A percentile compares a stretch with the other conserved stretches of the same genome.
Evolutionary conservation across 2,113 vertebrate species (phyloP).

Genomic region (Sialia sialis): DNA sequence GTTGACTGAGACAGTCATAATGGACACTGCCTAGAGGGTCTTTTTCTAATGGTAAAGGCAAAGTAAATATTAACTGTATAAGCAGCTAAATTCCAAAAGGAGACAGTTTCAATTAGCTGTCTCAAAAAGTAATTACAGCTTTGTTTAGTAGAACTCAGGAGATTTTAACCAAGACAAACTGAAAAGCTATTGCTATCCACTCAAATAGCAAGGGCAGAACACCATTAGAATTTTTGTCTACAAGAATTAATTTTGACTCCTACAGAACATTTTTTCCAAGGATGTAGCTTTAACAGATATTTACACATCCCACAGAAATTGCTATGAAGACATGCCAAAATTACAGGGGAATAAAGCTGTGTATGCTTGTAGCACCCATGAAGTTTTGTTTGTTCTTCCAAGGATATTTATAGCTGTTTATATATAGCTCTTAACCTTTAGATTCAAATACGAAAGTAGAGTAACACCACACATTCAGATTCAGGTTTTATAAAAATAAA

Average conservation of each 20-base stretch:
- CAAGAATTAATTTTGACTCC: not conserved
- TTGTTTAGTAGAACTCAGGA: not conserved
- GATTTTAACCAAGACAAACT: not conserved
- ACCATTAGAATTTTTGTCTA: not conserved
- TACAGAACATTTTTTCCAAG: not conserved
- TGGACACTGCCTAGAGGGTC: not conserved
- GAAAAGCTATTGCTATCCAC: not conserved
- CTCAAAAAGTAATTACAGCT: not conserved
- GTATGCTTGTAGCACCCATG: not conserved
- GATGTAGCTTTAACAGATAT: not conserved
- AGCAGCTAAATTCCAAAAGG: not conserved
- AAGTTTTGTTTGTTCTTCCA: not conserved
- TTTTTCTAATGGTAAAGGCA: not conserved
- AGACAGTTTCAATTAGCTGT: not conserved
- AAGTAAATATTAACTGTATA: not conserved
- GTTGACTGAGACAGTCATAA: not conserved
- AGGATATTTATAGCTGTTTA: slow-evolving; percentile 44
- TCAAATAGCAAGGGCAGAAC: not conserved
- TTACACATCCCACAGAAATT: not conserved
- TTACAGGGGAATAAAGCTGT: not conserved
- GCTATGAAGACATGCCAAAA: not conserved
- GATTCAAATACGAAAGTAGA: not conserved
- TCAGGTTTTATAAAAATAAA: not conserved
- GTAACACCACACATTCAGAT: not conserved
- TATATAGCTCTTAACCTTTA: slow-evolving; percentile 49